Evolutionary conservation across 30 jellyfish, hydroid and myxozoan genomes (phyloP).

Genomic region (Aurelia sp.): DNA sequence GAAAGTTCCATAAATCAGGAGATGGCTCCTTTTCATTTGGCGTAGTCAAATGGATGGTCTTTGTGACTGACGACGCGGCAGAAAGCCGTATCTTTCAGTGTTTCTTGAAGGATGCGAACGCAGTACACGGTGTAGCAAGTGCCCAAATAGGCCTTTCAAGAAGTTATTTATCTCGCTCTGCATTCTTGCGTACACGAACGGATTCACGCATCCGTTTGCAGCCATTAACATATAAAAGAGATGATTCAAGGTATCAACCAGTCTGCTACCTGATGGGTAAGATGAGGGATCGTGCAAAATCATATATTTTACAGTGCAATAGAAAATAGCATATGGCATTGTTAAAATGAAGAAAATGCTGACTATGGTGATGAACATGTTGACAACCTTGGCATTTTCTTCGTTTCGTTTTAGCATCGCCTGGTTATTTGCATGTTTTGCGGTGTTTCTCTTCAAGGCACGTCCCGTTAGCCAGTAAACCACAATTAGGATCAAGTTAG

Average conservation of each 20-base stretch:
- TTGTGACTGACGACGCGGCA: too few species aligned
- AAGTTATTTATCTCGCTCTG: constrained; percentile 22
- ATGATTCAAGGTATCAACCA: constrained; percentile 5
- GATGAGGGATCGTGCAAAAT: too few species aligned
- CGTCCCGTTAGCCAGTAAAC: constrained; percentile 28
- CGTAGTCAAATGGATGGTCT: too few species aligned
- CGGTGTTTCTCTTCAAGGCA: constrained; percentile 34
- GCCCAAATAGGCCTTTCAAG: too few species aligned
- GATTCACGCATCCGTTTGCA: constrained; percentile 50
- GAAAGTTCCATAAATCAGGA: too few species aligned
- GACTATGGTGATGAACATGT: constrained; percentile 44
- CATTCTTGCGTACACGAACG: constrained; percentile 34
- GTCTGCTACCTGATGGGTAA: not conserved
- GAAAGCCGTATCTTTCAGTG: too few species aligned
- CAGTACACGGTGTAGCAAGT: too few species aligned
- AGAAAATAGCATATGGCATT: constrained; percentile 45
- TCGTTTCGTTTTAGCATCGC: constrained; percentile 40
- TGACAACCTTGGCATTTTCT: constrained; percentile 30
- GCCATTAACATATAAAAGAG: not conserved
- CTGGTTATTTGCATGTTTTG: constrained; percentile 35
- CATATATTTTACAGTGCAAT: not conserved
- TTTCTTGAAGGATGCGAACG: too few species aligned
- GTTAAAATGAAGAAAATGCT: constrained; percentile 27
- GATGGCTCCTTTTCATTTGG: too few species aligned
- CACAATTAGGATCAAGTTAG: constrained; percentile 13